Evolutionary conservation across 2,888 invertebrate species (phyloP).

Genomic region (Blastobasis adustella): DNA sequence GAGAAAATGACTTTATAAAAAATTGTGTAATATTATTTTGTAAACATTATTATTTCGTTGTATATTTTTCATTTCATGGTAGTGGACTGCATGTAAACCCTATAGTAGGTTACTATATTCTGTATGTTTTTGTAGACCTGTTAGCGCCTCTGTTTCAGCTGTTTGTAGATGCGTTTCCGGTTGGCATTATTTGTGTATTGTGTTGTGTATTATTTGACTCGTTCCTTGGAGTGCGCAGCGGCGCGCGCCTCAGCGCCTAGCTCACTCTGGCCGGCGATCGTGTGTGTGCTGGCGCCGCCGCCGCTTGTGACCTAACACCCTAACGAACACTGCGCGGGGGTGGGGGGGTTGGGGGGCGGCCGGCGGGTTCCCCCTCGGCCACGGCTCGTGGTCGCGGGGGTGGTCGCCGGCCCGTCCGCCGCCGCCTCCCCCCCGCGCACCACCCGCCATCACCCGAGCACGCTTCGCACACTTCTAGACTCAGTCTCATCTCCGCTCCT

Average conservation of each 20-base stretch:
- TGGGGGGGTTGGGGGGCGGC: constrained; percentile 30
- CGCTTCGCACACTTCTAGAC: not conserved
- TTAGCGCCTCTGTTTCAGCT: constrained; percentile 12
- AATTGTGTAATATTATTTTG: no score
- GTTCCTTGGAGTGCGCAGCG: constrained; percentile 56
- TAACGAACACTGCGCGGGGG: constrained; percentile 18
- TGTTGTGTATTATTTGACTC: constrained; percentile 33
- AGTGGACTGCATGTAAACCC: no score
- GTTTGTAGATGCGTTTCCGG: constrained; percentile 9
- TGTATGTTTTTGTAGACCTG: no score
- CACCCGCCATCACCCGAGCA: not conserved
- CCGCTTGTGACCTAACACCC: constrained; percentile 42
- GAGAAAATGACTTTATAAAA: no score
- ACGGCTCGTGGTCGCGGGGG: constrained; percentile 31
- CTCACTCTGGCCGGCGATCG: constrained; percentile 71
- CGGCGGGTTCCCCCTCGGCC: constrained; percentile 38
- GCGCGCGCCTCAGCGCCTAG: constrained; percentile 33
- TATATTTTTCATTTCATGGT: no score
- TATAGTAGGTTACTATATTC: no score
- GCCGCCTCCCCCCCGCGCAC: constrained; percentile 15
- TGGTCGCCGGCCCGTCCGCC: constrained; percentile 52
- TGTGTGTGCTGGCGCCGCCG: constrained; percentile 66
- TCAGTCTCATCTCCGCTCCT: no score
- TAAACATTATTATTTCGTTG: no score
- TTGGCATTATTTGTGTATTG: no score